Evolutionary conservation across 2,797 vertebrate species (phyloP).

Genomic region (Haliaeetus albicilla): DNA sequence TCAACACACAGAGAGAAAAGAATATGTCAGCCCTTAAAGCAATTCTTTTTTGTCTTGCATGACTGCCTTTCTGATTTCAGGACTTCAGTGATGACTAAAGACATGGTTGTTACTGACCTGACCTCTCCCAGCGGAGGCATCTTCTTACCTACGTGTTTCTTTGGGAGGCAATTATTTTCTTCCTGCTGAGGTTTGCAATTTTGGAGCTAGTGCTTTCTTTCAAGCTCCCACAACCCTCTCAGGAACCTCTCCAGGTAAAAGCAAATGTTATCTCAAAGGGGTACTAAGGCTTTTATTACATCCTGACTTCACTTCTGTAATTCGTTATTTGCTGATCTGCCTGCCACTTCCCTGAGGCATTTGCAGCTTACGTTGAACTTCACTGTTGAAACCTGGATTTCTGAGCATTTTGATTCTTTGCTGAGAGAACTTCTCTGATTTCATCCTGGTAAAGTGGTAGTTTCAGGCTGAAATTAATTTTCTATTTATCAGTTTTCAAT

Average conservation of each 20-base stretch:
- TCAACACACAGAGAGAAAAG: not conserved
- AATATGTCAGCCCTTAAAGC: not conserved
- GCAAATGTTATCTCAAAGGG: conserved; percentile 49
- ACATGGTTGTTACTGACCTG: conserved; percentile 19
- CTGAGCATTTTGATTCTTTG: not conserved
- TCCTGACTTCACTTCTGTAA: conserved; percentile 15
- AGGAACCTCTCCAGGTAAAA: conserved; percentile 42
- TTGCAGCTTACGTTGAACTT: not conserved
- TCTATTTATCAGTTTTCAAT: not conserved
- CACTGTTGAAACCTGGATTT: not conserved
- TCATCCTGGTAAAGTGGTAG: not conserved
- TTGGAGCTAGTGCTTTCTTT: conserved; percentile 34
- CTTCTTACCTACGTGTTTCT: conserved; percentile 12
- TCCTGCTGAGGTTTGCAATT: conserved; percentile 36
- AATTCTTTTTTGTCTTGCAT: not conserved
- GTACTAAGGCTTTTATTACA: conserved; percentile 42
- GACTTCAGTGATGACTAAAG: conserved; percentile 32
- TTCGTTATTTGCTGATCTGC: conserved; percentile 5
- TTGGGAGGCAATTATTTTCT: conserved; percentile 54
- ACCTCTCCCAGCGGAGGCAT: conserved; percentile 18
- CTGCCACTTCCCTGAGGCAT: conserved; percentile 11
- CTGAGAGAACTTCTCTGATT: not conserved
- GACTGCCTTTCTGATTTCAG: conserved; percentile 33
- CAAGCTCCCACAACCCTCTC: conserved; percentile 2
- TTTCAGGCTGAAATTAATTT: conserved; percentile 31